phyloP scores from a whole-genome alignment of 2,888 invertebrate species.

The Synergus umbraculus region DNA sequence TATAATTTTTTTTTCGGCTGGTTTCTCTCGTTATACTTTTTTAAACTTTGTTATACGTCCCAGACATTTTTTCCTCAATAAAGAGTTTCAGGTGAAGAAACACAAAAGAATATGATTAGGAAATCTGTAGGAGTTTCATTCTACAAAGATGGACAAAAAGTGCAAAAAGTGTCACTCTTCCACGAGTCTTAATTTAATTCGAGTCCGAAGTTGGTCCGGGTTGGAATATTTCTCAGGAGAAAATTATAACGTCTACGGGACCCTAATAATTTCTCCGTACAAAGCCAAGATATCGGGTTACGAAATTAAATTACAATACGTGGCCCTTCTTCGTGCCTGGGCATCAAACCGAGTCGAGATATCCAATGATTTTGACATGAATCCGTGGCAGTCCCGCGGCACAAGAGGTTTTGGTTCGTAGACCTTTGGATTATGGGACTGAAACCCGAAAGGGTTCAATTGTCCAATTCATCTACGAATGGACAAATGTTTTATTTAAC shows the following conservation, averaged over 20 bases:
- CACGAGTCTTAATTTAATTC: neutral
- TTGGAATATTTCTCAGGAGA: constrained; percentile 51
- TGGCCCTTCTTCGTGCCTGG: constrained; percentile 47
- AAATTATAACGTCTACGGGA: constrained; percentile 53
- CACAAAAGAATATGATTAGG: constrained; percentile 24
- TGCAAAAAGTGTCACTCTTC: constrained; percentile 9
- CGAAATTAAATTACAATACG: constrained; percentile 71
- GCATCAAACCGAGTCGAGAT: constrained; percentile 53
- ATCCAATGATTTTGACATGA: constrained; percentile 63
- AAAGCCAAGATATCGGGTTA: constrained; percentile 64
- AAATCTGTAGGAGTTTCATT: constrained; percentile 1
- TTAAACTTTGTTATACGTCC: neutral
- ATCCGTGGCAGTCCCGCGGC: constrained; percentile 51
- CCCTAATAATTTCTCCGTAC: constrained; percentile 53
- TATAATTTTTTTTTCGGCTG: neutral
- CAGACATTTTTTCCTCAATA: neutral
- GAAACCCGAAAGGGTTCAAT: constrained; percentile 61
- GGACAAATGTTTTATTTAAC: constrained; percentile 64
- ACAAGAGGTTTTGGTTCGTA: constrained; percentile 48
- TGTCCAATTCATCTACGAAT: constrained; percentile 55
- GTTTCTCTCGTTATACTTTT: neutral
- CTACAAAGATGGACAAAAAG: constrained; percentile 13
- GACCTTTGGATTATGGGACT: constrained; percentile 44
- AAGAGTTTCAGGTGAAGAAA: neutral
- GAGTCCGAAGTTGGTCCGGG: constrained; percentile 26